These are phyloP conservation scores for Dryobates pubescens DNA, from an alignment of 2,797 vertebrate species.

Conservation along the genomic window DNA sequence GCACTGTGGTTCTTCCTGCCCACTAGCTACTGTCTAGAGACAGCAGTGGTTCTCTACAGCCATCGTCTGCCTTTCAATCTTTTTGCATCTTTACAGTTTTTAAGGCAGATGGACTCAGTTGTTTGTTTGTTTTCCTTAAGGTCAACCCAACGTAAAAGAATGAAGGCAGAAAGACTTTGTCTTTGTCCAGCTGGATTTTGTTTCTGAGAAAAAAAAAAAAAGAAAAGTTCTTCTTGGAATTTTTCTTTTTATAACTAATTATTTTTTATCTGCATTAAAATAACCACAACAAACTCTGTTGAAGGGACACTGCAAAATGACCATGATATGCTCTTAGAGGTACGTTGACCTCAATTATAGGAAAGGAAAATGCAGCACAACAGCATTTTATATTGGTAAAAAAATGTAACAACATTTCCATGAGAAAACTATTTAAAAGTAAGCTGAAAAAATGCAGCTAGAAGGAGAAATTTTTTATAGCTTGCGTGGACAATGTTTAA, in stretches of 20 bases:
- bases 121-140: neutral
- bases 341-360: neutral
- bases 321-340: neutral
- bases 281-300: neutral
- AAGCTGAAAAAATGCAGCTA: slow-evolving; percentile 23
- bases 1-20: neutral
- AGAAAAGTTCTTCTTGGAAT: neutral
- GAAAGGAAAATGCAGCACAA: neutral
- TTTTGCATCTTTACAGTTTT: neutral
- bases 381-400: neutral
- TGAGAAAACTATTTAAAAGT: slow-evolving; percentile 38
- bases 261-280: neutral
- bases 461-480: neutral
- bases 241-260: neutral
- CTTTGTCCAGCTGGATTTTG: neutral
- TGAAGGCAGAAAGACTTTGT: neutral
- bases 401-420: neutral
- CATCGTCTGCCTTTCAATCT: neutral
- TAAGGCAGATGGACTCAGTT: neutral
- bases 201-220: neutral
- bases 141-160: neutral
- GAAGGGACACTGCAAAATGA: neutral
- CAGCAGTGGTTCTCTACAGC: neutral
- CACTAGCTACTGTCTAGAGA: neutral
- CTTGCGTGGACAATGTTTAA: slow-evolving; percentile 35